phyloP scores from a whole-genome alignment of 1,140 invertebrate species.

The Brachionus manjavacas region DNA sequence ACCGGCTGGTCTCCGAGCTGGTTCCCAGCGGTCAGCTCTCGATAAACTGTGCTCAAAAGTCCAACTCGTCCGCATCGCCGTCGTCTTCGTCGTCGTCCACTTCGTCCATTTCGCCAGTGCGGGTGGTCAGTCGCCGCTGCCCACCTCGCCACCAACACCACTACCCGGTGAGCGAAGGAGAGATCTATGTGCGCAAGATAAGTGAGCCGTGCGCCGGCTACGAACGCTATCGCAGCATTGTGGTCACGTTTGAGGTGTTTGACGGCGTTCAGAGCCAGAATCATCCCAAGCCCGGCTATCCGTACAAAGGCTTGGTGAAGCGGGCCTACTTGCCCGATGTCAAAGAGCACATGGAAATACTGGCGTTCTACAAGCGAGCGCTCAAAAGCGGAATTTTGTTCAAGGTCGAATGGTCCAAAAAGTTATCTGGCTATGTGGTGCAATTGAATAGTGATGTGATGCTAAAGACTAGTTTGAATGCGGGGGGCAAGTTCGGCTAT shows the following conservation, averaged over 20 bases:
- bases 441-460: background rate
- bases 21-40: background rate
- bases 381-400: constrained; percentile 27
- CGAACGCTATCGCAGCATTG: background rate
- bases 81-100: background rate
- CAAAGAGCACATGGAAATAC: constrained; percentile 37
- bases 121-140: background rate
- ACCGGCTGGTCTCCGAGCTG: background rate
- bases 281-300: constrained; percentile 24
- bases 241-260: constrained; percentile 31
- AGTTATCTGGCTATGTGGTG: background rate
- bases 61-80: background rate
- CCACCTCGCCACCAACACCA: background rate
- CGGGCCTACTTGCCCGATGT: constrained; percentile 14
- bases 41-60: background rate
- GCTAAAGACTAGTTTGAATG: constrained; percentile 17
- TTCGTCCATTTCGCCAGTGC: constrained; percentile 3
- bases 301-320: constrained; percentile 25
- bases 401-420: background rate
- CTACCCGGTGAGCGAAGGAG: background rate
- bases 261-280: constrained; percentile 1
- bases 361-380: constrained; percentile 7
- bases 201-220: constrained; percentile 25
- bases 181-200: background rate
- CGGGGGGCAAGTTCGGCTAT: constrained; percentile 27